A percentile compares a stretch with the other conserved stretches of the same genome.
Conservation (phyloP, 1,140 invertebrate species). For the Ephestia elutella region DNA sequence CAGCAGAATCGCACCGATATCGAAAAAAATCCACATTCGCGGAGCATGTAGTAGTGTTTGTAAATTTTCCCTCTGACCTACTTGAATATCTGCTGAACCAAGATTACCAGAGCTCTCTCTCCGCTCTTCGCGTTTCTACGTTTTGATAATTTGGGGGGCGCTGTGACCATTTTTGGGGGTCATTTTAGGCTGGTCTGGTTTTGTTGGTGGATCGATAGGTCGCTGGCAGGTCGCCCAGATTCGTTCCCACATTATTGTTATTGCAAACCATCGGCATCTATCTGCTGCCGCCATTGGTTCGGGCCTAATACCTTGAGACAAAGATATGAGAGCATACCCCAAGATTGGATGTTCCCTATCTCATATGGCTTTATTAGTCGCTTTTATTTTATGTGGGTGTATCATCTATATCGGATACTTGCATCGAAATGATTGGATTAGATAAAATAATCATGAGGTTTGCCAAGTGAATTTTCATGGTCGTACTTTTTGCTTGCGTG, state of each 20-base stretch:
- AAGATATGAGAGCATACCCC: slow-evolving; percentile 37
- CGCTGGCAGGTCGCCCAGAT: slow-evolving; percentile 67
- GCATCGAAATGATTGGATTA: slow-evolving; percentile 8
- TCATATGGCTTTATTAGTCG: slow-evolving; percentile 11
- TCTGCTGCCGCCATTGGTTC: slow-evolving; percentile 57
- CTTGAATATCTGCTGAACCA: slow-evolving; percentile 54
- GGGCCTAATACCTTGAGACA: slow-evolving; percentile 52
- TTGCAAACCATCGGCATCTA: slow-evolving; percentile 62
- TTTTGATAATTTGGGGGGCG: slow-evolving; percentile 29
- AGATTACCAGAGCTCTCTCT: slow-evolving; percentile 35
- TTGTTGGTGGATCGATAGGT: slow-evolving; percentile 56
- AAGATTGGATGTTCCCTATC: slow-evolving; percentile 9
- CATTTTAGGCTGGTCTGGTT: slow-evolving; percentile 45
- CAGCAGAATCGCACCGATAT: slow-evolving; percentile 40
- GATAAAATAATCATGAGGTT: background rate
- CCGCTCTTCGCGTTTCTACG: slow-evolving; percentile 29
- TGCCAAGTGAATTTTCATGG: background rate
- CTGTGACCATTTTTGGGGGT: slow-evolving; percentile 45
- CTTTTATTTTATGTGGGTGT: slow-evolving; percentile 10
- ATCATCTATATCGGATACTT: slow-evolving; percentile 5
- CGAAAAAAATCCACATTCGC: slow-evolving; percentile 59
- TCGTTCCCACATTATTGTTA: slow-evolving; percentile 69
- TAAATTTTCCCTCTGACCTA: slow-evolving; percentile 73
- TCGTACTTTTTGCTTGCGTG: background rate
- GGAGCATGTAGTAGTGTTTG: slow-evolving; percentile 54